Base-by-base conservation (phyloP, 2,888 invertebrate species). In the Eucera pruinosa region DNA sequence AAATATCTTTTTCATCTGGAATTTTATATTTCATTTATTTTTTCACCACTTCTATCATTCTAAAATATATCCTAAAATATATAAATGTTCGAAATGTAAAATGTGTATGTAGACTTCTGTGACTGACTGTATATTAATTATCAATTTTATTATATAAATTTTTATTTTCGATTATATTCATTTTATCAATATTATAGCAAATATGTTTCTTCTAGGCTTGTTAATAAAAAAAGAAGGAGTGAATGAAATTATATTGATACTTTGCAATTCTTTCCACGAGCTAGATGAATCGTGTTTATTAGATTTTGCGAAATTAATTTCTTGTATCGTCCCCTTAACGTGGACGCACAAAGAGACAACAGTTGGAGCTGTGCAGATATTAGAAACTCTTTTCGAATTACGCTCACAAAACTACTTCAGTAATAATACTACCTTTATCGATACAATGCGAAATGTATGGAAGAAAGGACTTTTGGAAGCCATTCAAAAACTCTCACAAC, bases 161-260 rank as follows among this genome's bases (percentile, higher is more conserved):
- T n/a, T n/a, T n/a, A n/a, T n/a, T n/a, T n/a, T n/a, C n/a, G n/a
- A n/a, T n/a, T n/a, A n/a, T n/a, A n/a, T 33, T 33, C 7, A 33
- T 33, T 33, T 33, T 7, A 33, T n/a, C n/a, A 33, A 33, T 33
- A 33, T 33, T 5, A 33, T 7, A 33, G n/a, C n/a, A n/a, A n/a
- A n/a, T n/a, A n/a, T 52, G 54, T 78, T 66, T 73, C 61, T 93
- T 93, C 72, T 83, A 94, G 94, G 93, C 76, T 85, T 93, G 20
- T 89, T 93, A 52, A 91, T 94, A 13, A 92, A 89, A 39, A 88
- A 91, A 58, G 88, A 90, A 39, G 92, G 93, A 0, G 86, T 93
- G 20, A 85, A 87, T 43, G 86, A 89, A 71, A 93, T 94, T 27
- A 89, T 93, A 36, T 83, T 89, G 2, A 91, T 93, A 69, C 86